Percentiles rank a stretch among this genome's conserved stretches.
phyloP scores from a whole-genome alignment of 2,888 invertebrate species.

The Tribolium freemani region DNA sequence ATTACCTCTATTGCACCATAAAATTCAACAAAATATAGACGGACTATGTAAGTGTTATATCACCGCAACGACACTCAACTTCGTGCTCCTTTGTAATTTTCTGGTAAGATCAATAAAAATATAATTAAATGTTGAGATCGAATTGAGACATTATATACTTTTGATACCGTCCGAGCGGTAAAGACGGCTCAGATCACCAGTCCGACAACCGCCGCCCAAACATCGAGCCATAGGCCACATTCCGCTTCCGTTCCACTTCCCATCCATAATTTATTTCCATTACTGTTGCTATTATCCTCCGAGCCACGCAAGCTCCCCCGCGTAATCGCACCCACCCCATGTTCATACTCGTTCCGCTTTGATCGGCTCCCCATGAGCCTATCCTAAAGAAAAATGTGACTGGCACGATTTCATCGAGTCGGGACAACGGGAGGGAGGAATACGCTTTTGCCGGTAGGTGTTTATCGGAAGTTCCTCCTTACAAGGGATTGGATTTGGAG shows the following conservation, averaged over 20 bases:
- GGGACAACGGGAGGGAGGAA: conserved; percentile 19
- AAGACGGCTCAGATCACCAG: neutral
- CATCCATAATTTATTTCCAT: neutral
- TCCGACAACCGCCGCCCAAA: neutral
- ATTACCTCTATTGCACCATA: too few relatives aligned
- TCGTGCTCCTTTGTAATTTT: neutral
- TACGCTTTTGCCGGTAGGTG: conserved; percentile 29
- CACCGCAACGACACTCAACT: neutral
- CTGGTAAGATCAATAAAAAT: neutral
- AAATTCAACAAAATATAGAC: too few relatives aligned
- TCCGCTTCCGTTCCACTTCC: neutral
- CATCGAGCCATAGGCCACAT: neutral
- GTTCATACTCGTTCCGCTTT: conserved; percentile 13
- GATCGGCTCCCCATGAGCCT: conserved; percentile 22
- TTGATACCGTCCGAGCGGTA: neutral
- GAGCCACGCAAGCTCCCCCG: neutral
- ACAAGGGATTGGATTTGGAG: conserved; percentile 22
- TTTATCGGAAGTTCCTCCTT: conserved; percentile 34
- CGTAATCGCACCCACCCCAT: neutral
- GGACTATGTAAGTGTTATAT: too few relatives aligned
- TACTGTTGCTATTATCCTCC: neutral
- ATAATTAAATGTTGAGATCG: neutral
- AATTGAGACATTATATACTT: neutral
- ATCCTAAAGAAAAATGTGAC: conserved; percentile 28
- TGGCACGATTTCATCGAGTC: conserved; percentile 30